Evolutionary conservation across 2,888 invertebrate species (phyloP), one percentile per base, ranked within the genome.

Genomic region (Bombylius major): DNA sequence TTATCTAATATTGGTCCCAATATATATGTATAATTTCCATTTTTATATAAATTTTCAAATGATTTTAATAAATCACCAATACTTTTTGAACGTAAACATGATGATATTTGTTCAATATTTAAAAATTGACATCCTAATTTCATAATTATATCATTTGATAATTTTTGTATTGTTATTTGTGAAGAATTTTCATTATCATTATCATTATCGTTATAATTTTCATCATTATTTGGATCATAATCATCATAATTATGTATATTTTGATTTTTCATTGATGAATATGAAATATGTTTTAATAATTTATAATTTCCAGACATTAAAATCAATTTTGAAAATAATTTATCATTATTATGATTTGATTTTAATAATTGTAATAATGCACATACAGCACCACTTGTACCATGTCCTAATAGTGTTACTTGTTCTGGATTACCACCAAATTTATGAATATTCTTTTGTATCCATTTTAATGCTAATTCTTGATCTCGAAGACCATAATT

Each of bases 401-500:
- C 74, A 71, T 92, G 88, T 1, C 94, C 94, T 65, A 89, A 78
- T 1, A 93, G 69, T 0, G 91, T 91, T n/a, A 92, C 80, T 60
- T 82, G 78, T 48, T 81, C 78, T 0, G 85, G 82, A 71, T 92
- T 86, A 5, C 93, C 93, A 33, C 89, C 88, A 69, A 94, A 92
- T 50, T 80, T 78, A 48, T 77, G 77, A 53, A 91, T 87, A 69
- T 92, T 87, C 63, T 86, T 82, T 59, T 82, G 79, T 4, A 87
- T 77, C 89, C 89, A 88, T 49, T 83, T 66, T 56, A 95, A 73
- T 1, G 88, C 90, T 70, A 90, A 74, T 65, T 86, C 83, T 67
- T 94, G 91, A 71, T 95, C 94, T 63, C 87, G 81, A 53, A 95
- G 72, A 1, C 92, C 93, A 58, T 89, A 82, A 71, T 95, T 95